Evolutionary conservation across 2,888 invertebrate species (phyloP), one percentile per base, ranked within the genome.

Genomic region (Acrocyrtus sp.): DNA sequence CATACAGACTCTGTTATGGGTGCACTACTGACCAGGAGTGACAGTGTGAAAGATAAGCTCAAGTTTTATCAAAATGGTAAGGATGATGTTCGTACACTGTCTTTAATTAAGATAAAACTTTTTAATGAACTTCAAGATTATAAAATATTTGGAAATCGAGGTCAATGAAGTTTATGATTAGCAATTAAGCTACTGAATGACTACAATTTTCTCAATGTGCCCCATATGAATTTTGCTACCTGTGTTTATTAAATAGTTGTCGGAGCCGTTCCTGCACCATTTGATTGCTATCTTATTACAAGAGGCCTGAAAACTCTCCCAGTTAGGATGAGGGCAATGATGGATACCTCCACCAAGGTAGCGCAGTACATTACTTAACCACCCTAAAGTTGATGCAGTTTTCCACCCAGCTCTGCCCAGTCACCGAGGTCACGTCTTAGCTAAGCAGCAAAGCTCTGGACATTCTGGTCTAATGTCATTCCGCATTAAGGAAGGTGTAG

Each of bases 1-100:
- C 98, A 98, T 85, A 91, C 95, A 0, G 98, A 99, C 86, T 93
- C 96, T 19, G 90, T 98, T 3, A 98, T 98, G 98, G 98, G 98
- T 1, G 92, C 93, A 21, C 89, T 91, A 4, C 86, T 93, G 41
- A 88, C 92, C 6, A 94, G 90, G 81, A 88, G 90, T 81, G 89
- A 92, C 48, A 88, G 88, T 47, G 82, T 96, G 4, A 90, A 89
- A 75, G 86, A 90, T 12, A 88, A 88, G 83, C 85, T 99, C 39
- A 87, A 90, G 80, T 97, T 93, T 85, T 86, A 94, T 75, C 97
- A 97, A 87, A 95, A 95, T 83, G 90, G 95, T 94, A 86, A 83
- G 75, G 4, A 12, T 19, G 26, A 4, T 24, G 12, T n/a, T 10
- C 3, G 17, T 54, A 26, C 10, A 24, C 6, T 50, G n/a, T 24